These are phyloP conservation scores for Bombyx mandarina DNA, from an alignment of 1,140 invertebrate species.

Conservation along the genomic window DNA sequence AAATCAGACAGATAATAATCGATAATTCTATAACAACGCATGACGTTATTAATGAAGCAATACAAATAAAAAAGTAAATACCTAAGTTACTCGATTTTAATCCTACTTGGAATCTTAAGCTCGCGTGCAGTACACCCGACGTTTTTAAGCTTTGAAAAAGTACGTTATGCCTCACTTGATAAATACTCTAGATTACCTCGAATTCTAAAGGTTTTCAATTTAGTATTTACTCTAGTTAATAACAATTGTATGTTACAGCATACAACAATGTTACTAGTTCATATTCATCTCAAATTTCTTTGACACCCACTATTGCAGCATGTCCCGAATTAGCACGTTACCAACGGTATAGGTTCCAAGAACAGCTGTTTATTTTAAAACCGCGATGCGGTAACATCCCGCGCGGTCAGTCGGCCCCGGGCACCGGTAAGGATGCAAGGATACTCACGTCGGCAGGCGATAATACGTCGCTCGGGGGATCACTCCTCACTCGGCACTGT, in stretches of 20 bases:
- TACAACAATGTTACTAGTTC: background rate
- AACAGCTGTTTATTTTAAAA: slow-evolving; percentile 67
- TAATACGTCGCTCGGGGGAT: slow-evolving; percentile 28
- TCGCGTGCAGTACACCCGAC: no score
- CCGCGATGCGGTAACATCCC: slow-evolving; percentile 43
- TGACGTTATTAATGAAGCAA: no score
- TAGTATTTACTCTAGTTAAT: no score
- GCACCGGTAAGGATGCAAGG: slow-evolving; percentile 15
- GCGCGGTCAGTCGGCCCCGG: slow-evolving; percentile 18
- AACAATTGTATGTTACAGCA: background rate
- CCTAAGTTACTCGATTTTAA: no score
- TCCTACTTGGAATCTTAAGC: no score
- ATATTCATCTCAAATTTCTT: slow-evolving; percentile 37
- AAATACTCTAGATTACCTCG: no score
- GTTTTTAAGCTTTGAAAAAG: no score
- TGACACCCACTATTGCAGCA: slow-evolving; percentile 22
- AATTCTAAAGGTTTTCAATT: no score
- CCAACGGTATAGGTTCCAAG: slow-evolving; percentile 51
- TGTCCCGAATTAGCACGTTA: slow-evolving; percentile 58
- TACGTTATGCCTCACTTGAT: no score
- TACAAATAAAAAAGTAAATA: no score
- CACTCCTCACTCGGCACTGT: slow-evolving; percentile 65
- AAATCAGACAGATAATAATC: no score
- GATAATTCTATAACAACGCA: no score
- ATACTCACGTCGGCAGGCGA: slow-evolving; percentile 51